These are phyloP conservation scores for Paralinhomoeus sp. DNA, from an alignment of 2,888 invertebrate genomes.

Conservation along the genomic window DNA sequence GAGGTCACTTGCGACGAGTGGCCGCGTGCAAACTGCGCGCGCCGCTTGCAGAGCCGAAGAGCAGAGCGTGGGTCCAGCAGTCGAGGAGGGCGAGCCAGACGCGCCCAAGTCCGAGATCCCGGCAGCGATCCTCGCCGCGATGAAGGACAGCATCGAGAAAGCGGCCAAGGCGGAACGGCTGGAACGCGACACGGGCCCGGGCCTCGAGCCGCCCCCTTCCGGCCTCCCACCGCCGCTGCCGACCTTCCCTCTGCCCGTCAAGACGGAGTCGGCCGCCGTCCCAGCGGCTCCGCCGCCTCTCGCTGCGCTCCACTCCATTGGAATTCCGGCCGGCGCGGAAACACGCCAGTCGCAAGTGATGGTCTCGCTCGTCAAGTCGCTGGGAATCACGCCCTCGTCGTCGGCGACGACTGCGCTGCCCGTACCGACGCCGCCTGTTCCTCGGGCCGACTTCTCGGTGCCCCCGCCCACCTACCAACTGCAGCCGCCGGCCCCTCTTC, in stretches of 20 bases:
- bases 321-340: too few relatives aligned
- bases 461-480: too few relatives aligned
- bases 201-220: neutral
- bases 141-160: neutral
- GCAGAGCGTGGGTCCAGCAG: too few relatives aligned
- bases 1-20: too few relatives aligned
- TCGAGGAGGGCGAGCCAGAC: neutral
- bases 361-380: too few relatives aligned
- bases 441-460: too few relatives aligned
- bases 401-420: neutral
- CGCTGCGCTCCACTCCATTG: too few relatives aligned
- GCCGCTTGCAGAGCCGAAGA: too few relatives aligned
- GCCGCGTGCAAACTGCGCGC: too few relatives aligned
- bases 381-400: neutral
- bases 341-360: too few relatives aligned
- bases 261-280: neutral
- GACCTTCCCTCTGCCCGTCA: neutral
- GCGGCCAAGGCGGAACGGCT: neutral
- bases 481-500: neutral
- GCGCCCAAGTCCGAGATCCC: neutral
- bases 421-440: too few relatives aligned
- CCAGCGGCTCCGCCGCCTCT: neutral
- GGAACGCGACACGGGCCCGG: neutral
- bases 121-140: neutral
- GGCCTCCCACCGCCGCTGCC: neutral